Evolutionary conservation across 2,888 invertebrate species (phyloP).

Genomic region (Sthenelais limicola): DNA sequence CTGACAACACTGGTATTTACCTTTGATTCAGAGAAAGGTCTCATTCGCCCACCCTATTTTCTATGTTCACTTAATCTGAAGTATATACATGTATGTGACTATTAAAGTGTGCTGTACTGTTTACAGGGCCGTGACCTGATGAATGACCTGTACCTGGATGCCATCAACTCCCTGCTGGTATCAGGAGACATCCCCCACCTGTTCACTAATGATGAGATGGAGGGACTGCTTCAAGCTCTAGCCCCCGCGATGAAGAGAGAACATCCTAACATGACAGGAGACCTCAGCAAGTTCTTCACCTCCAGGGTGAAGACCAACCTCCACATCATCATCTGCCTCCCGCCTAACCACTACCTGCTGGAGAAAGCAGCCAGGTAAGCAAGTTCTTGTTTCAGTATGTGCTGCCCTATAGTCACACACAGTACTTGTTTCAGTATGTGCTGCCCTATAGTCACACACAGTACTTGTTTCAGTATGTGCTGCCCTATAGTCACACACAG

Average conservation of each 20-base stretch:
- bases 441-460: too few species aligned
- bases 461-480: too few species aligned
- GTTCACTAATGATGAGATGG: slow-evolving; percentile 72
- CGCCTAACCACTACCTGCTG: slow-evolving; percentile 66
- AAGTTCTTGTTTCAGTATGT: too few species aligned
- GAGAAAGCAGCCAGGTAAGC: slow-evolving; percentile 60
- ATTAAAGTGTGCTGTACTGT: too few species aligned
- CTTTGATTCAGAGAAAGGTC: too few species aligned
- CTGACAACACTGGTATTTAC: too few species aligned
- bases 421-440: too few species aligned
- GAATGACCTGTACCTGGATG: slow-evolving; percentile 69
- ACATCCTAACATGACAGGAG: slow-evolving; percentile 62
- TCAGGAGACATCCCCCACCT: slow-evolving; percentile 71
- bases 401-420: too few species aligned
- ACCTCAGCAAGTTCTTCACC: slow-evolving; percentile 71
- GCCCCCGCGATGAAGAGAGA: slow-evolving; percentile 64
- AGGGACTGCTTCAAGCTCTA: slow-evolving; percentile 66
- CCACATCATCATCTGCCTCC: slow-evolving; percentile 70
- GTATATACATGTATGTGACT: too few species aligned
- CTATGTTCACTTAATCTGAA: too few species aligned
- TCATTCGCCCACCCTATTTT: too few species aligned
- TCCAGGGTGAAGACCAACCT: slow-evolving; percentile 70
- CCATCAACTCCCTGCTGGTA: slow-evolving; percentile 70
- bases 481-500: too few species aligned
- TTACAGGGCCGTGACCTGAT: slow-evolving; percentile 67